A percentile compares a stretch with the other conserved stretches of the same genome.
Conservation (phyloP, 2,888 invertebrate genomes). For the Aphelenchoides bicaudatus region DNA sequence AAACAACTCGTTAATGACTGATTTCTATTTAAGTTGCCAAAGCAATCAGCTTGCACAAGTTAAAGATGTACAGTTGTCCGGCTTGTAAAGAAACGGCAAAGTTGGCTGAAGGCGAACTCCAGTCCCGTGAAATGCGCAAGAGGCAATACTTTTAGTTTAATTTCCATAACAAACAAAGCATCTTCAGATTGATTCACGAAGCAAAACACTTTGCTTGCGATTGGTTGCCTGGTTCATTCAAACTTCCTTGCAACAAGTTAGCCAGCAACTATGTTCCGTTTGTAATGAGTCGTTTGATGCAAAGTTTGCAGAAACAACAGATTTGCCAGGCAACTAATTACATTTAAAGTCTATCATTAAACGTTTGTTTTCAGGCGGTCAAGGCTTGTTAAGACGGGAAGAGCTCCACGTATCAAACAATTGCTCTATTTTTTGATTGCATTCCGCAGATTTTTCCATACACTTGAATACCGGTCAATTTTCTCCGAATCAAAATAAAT, state of each 20-base stretch:
- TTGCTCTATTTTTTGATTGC: no score
- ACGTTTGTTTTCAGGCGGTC: no score
- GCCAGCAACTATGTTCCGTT: slow-evolving; percentile 22
- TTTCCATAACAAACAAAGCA: no score
- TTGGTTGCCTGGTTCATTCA: slow-evolving; percentile 5
- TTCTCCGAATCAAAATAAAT: no score
- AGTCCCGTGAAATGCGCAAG: slow-evolving; percentile 13
- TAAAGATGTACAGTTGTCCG: background rate
- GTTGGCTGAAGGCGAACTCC: slow-evolving; percentile 27
- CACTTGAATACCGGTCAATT: no score
- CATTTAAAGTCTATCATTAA: no score
- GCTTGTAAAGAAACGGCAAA: slow-evolving; percentile 16
- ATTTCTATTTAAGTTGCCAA: slow-evolving; percentile 6
- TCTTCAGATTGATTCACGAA: slow-evolving; percentile 19
- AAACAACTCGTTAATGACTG: background rate
- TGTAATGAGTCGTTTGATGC: slow-evolving; percentile 16
- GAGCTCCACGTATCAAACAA: no score
- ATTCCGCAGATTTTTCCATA: no score
- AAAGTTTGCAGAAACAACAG: slow-evolving; percentile 4
- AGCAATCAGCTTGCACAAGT: background rate
- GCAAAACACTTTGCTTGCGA: slow-evolving; percentile 17
- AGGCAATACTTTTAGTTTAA: no score
- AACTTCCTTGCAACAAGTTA: slow-evolving; percentile 22
- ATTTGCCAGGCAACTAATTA: slow-evolving; percentile 14
- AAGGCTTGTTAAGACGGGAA: no score